phyloP scores from a whole-genome alignment of 2,888 invertebrate species.

The Eristalis pertinax region DNA sequence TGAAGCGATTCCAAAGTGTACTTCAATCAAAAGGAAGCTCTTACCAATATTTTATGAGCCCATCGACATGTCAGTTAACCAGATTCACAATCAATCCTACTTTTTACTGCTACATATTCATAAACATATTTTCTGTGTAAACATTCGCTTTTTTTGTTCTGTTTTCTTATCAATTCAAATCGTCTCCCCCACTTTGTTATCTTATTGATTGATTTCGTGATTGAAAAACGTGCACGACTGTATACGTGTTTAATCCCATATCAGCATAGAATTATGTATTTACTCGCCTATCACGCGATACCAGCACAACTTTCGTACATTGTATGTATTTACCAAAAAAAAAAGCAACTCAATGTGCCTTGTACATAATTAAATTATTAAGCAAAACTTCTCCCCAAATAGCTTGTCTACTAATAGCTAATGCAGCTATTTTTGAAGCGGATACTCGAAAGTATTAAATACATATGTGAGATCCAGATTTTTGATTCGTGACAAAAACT shows the following conservation, averaged over 20 bases:
- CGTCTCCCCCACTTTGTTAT: background rate
- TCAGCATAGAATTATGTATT: conserved; percentile 30
- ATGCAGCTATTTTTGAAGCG: conserved; percentile 17
- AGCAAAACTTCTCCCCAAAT: conserved; percentile 24
- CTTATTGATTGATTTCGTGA: background rate
- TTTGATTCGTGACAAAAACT: too few species aligned
- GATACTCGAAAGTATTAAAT: too few species aligned
- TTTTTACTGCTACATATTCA: background rate
- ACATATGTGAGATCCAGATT: too few species aligned
- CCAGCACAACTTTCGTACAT: conserved; percentile 4
- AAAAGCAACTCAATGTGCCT: background rate
- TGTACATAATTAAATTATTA: conserved; percentile 54
- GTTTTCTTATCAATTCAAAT: background rate
- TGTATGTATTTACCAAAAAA: conserved; percentile 1
- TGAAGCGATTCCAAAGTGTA: too few species aligned
- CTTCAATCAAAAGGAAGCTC: too few species aligned
- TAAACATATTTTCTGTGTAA: background rate
- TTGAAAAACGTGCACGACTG: background rate
- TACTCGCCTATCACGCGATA: conserved; percentile 55
- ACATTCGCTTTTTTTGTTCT: background rate
- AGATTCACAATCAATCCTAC: too few species aligned
- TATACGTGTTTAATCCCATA: background rate
- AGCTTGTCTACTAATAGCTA: conserved; percentile 15
- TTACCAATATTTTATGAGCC: too few species aligned
- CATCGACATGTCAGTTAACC: too few species aligned